phyloP scores from a whole-genome alignment of 1,140 invertebrate genomes.

The Chymomyza costata region DNA sequence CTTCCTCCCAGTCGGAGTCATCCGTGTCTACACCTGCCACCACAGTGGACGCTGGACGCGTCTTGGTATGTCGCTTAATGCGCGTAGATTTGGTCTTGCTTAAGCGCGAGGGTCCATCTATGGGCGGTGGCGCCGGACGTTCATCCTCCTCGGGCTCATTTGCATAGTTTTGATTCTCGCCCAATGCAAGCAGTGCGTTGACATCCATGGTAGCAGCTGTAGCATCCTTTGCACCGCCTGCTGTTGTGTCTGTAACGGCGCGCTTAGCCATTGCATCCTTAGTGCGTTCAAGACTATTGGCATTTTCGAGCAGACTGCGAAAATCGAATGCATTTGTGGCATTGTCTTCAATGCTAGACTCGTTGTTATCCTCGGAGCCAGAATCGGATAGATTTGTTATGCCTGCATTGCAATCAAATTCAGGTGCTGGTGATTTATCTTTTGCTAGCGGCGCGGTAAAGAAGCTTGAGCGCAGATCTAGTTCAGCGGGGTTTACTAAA shows the following conservation, averaged over 20 bases:
- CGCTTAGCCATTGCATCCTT: conserved; percentile 56
- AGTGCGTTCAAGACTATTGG: conserved; percentile 68
- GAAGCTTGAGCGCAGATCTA: conserved; percentile 70
- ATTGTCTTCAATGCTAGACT: conserved; percentile 55
- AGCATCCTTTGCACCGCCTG: conserved; percentile 19
- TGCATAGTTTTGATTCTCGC: conserved; percentile 72
- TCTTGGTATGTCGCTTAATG: conserved; percentile 63
- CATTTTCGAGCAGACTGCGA: conserved; percentile 63
- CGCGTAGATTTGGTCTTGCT: conserved; percentile 70
- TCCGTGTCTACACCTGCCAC: conserved; percentile 77
- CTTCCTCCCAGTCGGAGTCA: conserved; percentile 81
- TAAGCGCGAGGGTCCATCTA: conserved; percentile 46
- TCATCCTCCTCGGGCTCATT: conserved; percentile 27
- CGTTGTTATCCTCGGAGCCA: conserved; percentile 70
- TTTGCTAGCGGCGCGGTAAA: conserved; percentile 44
- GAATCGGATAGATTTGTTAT: conserved; percentile 57
- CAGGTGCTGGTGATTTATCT: conserved; percentile 54
- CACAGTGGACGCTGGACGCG: conserved; percentile 55
- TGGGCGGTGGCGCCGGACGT: conserved; percentile 23
- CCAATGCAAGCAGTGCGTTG: conserved; percentile 75
- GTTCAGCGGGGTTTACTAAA: conserved; percentile 66
- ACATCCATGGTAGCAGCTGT: conserved; percentile 62
- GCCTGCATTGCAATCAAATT: conserved; percentile 71
- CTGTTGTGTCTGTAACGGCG: conserved; percentile 24
- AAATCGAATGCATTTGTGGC: conserved; percentile 63